These are phyloP conservation scores for Hydropsyche betteni DNA, from an alignment of 2,888 invertebrate genomes.

Conservation along the genomic window DNA sequence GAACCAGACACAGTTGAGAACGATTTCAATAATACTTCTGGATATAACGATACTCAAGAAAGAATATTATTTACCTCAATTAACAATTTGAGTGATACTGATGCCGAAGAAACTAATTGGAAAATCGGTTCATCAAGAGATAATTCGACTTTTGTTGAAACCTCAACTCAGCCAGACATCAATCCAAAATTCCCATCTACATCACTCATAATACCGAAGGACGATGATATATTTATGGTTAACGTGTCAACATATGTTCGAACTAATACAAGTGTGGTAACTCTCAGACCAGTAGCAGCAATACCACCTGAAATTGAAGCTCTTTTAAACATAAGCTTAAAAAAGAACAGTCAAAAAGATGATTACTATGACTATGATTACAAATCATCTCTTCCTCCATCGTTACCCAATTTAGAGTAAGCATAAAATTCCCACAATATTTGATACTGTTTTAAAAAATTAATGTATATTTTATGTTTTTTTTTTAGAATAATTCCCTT, in stretches of 20 bases:
- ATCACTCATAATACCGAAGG: slow-evolving; percentile 55
- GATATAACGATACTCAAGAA: slow-evolving; percentile 49
- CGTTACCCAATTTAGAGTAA: slow-evolving; percentile 81
- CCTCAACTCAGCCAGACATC: slow-evolving; percentile 8
- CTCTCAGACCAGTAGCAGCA: slow-evolving; percentile 56
- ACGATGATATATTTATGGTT: slow-evolving; percentile 66
- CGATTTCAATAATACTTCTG: background rate
- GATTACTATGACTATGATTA: slow-evolving; percentile 76
- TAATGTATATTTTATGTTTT: background rate
- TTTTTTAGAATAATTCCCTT: slow-evolving; percentile 83
- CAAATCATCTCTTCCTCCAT: slow-evolving; percentile 80
- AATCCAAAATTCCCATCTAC: slow-evolving; percentile 49
- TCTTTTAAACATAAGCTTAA: slow-evolving; percentile 63
- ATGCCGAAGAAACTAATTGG: slow-evolving; percentile 37
- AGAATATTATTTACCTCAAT: slow-evolving; percentile 32
- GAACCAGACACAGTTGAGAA: slow-evolving; percentile 19
- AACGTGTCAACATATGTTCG: slow-evolving; percentile 67
- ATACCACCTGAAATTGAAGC: slow-evolving; percentile 61
- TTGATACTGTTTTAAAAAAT: background rate
- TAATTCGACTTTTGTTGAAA: slow-evolving; percentile 28
- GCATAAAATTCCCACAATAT: background rate
- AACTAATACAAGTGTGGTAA: slow-evolving; percentile 62
- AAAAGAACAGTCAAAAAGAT: slow-evolving; percentile 61
- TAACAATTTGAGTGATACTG: slow-evolving; percentile 26
- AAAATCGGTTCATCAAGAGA: background rate